Percentiles rank a stretch among this genome's conserved stretches.
Evolutionary conservation across 2,888 invertebrate genomes (phyloP).

Genomic region (Coelinius sp.): DNA sequence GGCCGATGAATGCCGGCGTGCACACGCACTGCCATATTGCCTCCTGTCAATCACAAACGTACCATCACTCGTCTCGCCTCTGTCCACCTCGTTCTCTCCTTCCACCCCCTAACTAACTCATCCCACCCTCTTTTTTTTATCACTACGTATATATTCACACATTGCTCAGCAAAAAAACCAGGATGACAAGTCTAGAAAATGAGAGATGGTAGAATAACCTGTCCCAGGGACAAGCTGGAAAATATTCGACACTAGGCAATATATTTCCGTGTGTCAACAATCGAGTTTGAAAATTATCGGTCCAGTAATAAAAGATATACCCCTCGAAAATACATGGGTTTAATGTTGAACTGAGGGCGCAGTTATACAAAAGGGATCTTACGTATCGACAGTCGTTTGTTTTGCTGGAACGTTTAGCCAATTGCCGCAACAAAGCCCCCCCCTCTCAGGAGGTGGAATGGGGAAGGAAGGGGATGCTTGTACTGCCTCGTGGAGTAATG

Average conservation of each 20-base stretch:
- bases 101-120: constrained; percentile 9
- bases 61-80: constrained; percentile 56
- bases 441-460: constrained; percentile 29
- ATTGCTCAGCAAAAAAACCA: constrained; percentile 7
- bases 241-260: background rate
- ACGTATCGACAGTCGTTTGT: constrained; percentile 64
- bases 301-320: background rate
- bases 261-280: constrained; percentile 3
- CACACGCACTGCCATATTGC: constrained; percentile 66
- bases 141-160: constrained; percentile 1
- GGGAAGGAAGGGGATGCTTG: constrained; percentile 28
- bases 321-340: constrained; percentile 3
- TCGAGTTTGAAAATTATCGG: constrained; percentile 7
- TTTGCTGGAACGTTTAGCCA: constrained; percentile 65
- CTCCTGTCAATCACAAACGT: constrained; percentile 70
- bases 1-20: constrained; percentile 52
- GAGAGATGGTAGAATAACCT: background rate
- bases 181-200: background rate
- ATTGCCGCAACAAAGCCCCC: constrained; percentile 66
- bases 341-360: constrained; percentile 24
- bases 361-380: constrained; percentile 48
- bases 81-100: constrained; percentile 35
- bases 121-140: background rate
- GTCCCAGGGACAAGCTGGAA: background rate
- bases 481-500: constrained; percentile 18